Evolutionary conservation across 2,888 invertebrate species (phyloP).

Genomic region (Idaea straminata): DNA sequence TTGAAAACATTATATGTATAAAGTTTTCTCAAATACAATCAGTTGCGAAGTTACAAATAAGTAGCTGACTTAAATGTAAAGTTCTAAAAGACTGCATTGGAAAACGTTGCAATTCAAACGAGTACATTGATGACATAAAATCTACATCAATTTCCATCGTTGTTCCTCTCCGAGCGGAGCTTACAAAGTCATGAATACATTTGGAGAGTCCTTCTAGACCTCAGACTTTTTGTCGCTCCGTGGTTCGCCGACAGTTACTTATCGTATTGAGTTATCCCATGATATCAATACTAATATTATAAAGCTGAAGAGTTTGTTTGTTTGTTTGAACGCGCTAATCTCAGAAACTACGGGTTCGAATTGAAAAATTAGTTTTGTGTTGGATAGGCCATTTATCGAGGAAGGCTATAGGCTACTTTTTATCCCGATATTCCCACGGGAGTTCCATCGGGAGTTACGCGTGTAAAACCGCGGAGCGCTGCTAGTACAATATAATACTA

Average conservation of each 20-base stretch:
- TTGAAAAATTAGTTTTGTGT: too few species aligned
- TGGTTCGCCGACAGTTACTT: not conserved
- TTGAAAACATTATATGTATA: not conserved
- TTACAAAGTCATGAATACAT: not conserved
- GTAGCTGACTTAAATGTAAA: not conserved
- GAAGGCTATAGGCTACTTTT: too few species aligned
- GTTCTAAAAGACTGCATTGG: slow-evolving; percentile 1
- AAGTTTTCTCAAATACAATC: not conserved
- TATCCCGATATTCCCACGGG: too few species aligned
- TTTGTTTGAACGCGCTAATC: too few species aligned
- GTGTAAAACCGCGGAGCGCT: too few species aligned
- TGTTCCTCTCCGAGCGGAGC: not conserved
- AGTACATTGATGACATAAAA: not conserved
- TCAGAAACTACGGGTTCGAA: too few species aligned
- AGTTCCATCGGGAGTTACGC: too few species aligned
- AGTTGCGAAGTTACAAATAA: not conserved
- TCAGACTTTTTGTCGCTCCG: not conserved
- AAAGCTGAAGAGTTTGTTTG: too few species aligned
- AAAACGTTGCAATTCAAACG: slow-evolving; percentile 2
- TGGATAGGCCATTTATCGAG: too few species aligned
- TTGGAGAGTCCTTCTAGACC: not conserved
- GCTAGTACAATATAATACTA: too few species aligned
- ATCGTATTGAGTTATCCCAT: not conserved
- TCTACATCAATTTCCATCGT: not conserved
- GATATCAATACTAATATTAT: too few species aligned